These are phyloP conservation scores for Rhodinocichla rosea DNA, from an alignment of 2,113 vertebrate genomes.

Conservation along the genomic window DNA sequence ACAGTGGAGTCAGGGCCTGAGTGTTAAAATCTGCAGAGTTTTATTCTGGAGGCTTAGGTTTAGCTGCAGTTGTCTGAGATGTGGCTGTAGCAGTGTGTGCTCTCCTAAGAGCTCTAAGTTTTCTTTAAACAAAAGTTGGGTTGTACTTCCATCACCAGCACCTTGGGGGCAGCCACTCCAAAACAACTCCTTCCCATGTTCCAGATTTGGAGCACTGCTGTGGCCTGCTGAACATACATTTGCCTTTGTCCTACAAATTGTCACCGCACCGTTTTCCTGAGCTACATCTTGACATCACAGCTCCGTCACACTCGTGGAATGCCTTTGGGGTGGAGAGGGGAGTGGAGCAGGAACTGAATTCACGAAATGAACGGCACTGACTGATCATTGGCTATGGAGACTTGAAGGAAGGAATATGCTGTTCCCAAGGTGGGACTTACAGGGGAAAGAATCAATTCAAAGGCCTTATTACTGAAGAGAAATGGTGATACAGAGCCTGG, in stretches of 20 bases:
- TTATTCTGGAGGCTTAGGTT: neutral
- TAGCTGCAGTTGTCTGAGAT: neutral
- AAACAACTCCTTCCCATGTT: neutral
- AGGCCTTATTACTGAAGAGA: neutral
- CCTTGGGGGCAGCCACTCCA: neutral
- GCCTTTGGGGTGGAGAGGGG: neutral
- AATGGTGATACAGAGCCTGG: neutral
- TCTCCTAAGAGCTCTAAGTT: neutral
- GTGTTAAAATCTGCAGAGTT: neutral
- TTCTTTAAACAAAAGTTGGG: neutral
- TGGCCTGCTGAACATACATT: neutral
- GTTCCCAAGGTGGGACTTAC: neutral
- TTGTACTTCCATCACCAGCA: neutral
- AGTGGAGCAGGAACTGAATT: neutral
- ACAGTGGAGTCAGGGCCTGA: neutral
- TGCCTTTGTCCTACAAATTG: neutral
- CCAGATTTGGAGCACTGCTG: rapidly evolving
- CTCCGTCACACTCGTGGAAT: neutral
- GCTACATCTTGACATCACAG: neutral
- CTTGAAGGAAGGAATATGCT: neutral
- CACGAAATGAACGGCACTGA: neutral
- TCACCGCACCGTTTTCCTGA: neutral
- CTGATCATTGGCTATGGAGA: neutral
- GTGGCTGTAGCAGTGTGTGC: neutral
- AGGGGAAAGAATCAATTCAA: neutral